phyloP scores from a whole-genome alignment of 2,113 vertebrate genomes.

The Leiothrix lutea region DNA sequence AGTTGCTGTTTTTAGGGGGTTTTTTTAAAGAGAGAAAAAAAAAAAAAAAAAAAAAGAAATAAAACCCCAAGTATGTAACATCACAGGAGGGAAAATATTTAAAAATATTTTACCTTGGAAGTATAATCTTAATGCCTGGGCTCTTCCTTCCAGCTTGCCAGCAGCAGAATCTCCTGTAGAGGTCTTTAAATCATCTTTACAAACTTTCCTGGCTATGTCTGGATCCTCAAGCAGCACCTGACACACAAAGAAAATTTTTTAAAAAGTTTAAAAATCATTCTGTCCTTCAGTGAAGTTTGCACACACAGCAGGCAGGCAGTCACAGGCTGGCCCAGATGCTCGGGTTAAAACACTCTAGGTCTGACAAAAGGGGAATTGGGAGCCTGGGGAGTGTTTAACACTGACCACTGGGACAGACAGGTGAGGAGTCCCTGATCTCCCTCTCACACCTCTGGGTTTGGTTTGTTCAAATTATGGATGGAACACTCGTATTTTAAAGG shows the following conservation, averaged over 20 bases:
- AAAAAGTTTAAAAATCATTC: accelerated
- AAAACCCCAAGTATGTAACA: accelerated
- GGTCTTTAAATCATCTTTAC: background rate
- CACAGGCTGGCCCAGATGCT: background rate
- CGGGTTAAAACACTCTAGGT: background rate
- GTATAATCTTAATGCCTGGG: background rate
- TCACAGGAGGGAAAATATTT: background rate
- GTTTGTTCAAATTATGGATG: background rate
- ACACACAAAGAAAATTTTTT: background rate
- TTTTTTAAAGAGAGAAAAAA: no score
- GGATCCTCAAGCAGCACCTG: background rate
- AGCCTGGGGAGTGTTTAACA: background rate
- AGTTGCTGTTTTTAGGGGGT: accelerated
- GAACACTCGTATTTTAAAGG: background rate
- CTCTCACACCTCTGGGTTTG: background rate
- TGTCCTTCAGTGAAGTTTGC: background rate
- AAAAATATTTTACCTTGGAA: background rate
- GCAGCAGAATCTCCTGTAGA: background rate
- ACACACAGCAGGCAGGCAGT: background rate
- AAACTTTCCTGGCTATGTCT: background rate
- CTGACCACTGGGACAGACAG: background rate
- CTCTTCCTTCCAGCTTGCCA: background rate
- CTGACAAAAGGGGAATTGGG: background rate
- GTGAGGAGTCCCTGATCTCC: background rate
- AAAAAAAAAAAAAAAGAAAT: no score